A percentile compares a stretch with the other conserved stretches of the same genome.
These are phyloP conservation scores for Bombyx huttoni DNA, from an alignment of 2,888 invertebrate species.

Conservation along the genomic window DNA sequence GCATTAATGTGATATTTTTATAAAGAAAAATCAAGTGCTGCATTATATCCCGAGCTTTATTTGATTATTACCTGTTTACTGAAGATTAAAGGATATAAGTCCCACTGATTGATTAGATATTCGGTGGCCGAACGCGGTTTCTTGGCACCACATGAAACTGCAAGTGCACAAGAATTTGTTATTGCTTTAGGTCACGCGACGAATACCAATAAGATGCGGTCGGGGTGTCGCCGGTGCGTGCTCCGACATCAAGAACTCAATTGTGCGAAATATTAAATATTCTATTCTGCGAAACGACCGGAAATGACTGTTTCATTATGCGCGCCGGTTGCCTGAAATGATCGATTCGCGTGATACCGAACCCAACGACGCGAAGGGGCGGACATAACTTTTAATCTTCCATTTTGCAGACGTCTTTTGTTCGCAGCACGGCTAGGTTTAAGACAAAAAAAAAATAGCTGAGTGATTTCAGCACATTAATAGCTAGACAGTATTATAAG, in stretches of 20 bases:
- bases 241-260: slow-evolving; percentile 31
- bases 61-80: neutral
- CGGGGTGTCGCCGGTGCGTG: slow-evolving; percentile 35
- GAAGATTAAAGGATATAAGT: neutral
- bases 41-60: no score
- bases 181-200: slow-evolving; percentile 45
- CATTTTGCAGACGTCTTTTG: no score
- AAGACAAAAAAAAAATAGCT: no score
- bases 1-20: no score
- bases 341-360: slow-evolving; percentile 45
- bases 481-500: neutral
- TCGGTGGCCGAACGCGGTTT: slow-evolving; percentile 56
- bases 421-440: no score
- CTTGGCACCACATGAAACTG: slow-evolving; percentile 64
- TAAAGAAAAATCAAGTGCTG: no score
- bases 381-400: neutral
- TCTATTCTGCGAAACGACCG: slow-evolving; percentile 56
- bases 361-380: neutral
- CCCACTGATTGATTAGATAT: slow-evolving; percentile 34
- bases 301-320: slow-evolving; percentile 62
- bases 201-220: slow-evolving; percentile 50
- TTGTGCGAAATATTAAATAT: slow-evolving; percentile 49
- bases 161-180: slow-evolving; percentile 70
- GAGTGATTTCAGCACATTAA: neutral
- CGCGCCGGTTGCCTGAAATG: slow-evolving; percentile 51